Evolutionary conservation across 2,113 vertebrate genomes (phyloP).

Genomic region (Brachypteracias leptosomus): DNA sequence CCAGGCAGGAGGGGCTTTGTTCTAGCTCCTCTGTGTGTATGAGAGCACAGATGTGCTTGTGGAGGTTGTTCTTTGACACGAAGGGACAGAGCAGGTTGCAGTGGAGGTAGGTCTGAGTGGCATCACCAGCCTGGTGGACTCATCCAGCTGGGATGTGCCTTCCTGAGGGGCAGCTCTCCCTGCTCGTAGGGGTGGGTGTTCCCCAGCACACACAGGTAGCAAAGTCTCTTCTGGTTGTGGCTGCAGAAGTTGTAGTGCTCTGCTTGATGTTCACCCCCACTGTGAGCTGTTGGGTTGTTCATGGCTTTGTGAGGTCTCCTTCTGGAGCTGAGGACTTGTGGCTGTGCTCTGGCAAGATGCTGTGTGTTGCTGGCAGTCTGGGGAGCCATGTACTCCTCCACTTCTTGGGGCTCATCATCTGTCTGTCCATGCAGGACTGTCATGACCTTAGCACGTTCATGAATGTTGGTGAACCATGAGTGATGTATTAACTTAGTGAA

Average conservation of each 20-base stretch:
- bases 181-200: not conserved
- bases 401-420: not conserved
- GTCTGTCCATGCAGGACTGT: not conserved
- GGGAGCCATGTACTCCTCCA: not conserved
- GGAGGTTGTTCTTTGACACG: not conserved
- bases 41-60: not conserved
- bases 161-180: fast-evolving
- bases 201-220: not conserved
- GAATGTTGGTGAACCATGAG: not conserved
- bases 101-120: not conserved
- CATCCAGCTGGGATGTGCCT: not conserved
- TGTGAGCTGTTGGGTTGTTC: not conserved
- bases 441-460: not conserved
- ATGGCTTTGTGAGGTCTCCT: not conserved
- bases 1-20: not conserved
- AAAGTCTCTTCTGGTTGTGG: not conserved
- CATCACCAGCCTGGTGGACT: not conserved
- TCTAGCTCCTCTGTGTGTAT: fast-evolving
- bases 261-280: fast-evolving
- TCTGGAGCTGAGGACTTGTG: not conserved
- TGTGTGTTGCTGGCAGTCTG: not conserved
- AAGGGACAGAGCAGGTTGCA: not conserved
- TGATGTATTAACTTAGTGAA: not conserved
- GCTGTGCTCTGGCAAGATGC: not conserved
- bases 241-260: not conserved